A percentile compares a stretch with the other conserved stretches of the same genome.
Conservation (phyloP, 2,113 vertebrate species). For the Leucopsar rothschildi region DNA sequence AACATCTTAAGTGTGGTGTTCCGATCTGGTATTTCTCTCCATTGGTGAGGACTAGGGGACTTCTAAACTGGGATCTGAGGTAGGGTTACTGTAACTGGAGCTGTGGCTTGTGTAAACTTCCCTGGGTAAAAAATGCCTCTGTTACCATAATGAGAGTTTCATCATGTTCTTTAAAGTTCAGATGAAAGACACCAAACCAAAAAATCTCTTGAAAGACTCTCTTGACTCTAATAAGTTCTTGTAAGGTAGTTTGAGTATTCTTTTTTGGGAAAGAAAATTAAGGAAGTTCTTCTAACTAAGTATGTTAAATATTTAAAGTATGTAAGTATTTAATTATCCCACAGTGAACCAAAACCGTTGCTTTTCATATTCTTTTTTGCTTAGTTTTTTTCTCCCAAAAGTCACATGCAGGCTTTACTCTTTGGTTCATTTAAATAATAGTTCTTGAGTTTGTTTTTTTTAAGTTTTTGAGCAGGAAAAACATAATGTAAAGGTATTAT, state of each 20-base stretch:
- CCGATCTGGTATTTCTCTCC: not conserved
- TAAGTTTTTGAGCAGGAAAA: not conserved
- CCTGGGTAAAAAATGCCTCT: not conserved
- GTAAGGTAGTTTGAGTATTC: not conserved
- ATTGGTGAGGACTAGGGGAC: not conserved
- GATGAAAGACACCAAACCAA: not conserved
- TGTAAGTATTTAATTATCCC: not conserved
- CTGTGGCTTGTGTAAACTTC: slow-evolving; percentile 25
- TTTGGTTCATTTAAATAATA: not conserved
- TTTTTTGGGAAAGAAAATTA: not conserved
- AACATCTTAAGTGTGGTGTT: slow-evolving; percentile 32
- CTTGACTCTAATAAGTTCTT: not conserved
- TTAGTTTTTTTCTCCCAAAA: not conserved
- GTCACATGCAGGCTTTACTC: not conserved
- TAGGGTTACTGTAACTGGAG: slow-evolving; percentile 43
- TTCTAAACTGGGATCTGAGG: slow-evolving; percentile 44
- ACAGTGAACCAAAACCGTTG: not conserved
- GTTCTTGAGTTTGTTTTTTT: not conserved
- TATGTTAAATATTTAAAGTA: not conserved
- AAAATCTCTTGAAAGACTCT: not conserved
- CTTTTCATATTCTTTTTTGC: not conserved
- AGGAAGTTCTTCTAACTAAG: not conserved
- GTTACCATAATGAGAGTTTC: not conserved
- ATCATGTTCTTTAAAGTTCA: not conserved
- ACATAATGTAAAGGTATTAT: not conserved